These are phyloP conservation scores for Seira ritae DNA, from an alignment of 2,888 invertebrate species.

Conservation along the genomic window DNA sequence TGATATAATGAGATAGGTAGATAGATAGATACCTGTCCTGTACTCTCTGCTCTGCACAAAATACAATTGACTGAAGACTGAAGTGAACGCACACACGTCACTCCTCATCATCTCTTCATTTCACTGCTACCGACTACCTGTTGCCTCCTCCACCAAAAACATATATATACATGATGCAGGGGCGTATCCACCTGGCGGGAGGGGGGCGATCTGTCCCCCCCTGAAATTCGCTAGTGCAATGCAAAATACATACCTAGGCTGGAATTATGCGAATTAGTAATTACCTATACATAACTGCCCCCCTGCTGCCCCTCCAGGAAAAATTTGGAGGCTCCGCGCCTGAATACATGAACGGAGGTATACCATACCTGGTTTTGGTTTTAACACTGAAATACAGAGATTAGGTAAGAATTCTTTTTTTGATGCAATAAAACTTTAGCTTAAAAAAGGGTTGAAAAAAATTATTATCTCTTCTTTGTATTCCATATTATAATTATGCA, in stretches of 20 bases:
- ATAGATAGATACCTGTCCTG: not conserved
- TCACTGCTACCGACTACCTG: slow-evolving; percentile 36
- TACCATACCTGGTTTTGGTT: slow-evolving; percentile 9
- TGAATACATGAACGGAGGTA: slow-evolving; percentile 9
- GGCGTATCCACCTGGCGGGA: too few relatives aligned
- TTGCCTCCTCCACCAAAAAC: slow-evolving; percentile 33
- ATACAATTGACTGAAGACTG: not conserved
- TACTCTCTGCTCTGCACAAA: too few relatives aligned
- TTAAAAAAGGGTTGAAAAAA: slow-evolving; percentile 12
- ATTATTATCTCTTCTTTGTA: too few relatives aligned
- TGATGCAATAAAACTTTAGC: slow-evolving; percentile 37
- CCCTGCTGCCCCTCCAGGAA: too few relatives aligned
- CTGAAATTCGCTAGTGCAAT: too few relatives aligned
- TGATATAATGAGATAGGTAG: not conserved
- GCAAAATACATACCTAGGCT: not conserved
- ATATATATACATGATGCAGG: not conserved
- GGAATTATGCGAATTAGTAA: too few relatives aligned
- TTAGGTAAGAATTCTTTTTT: slow-evolving; percentile 44
- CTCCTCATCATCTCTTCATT: slow-evolving; percentile 24
- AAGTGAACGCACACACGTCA: slow-evolving; percentile 25
- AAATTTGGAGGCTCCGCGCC: too few relatives aligned
- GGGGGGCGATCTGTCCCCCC: too few relatives aligned
- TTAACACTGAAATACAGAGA: slow-evolving; percentile 54
- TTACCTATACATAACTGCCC: too few relatives aligned
- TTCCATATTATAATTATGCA: too few relatives aligned